Evolutionary conservation across 2,113 vertebrate genomes (phyloP).

Genomic region (Rattus norvegicus): DNA sequence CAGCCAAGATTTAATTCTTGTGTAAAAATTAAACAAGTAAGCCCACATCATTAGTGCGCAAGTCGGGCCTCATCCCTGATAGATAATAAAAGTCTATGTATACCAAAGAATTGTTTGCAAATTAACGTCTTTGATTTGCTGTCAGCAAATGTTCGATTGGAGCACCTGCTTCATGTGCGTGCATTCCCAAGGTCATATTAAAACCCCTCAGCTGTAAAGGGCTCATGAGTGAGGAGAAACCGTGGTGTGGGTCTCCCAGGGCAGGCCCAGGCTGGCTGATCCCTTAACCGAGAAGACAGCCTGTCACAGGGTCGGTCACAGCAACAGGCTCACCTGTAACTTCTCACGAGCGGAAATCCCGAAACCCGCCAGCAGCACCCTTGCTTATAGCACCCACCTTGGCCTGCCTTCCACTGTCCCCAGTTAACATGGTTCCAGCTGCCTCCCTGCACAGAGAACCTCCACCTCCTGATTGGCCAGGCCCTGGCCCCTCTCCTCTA

Average conservation of each 20-base stretch:
- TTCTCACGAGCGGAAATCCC: neutral
- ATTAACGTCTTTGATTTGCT: neutral
- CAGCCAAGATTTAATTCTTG: neutral
- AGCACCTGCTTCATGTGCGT: neutral
- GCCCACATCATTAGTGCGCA: neutral
- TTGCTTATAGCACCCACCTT: neutral
- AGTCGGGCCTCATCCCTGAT: neutral
- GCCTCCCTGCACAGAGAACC: neutral
- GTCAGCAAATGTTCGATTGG: neutral
- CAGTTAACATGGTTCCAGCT: too few species aligned
- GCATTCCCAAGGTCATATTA: neutral
- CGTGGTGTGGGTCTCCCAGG: neutral
- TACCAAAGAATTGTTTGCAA: neutral
- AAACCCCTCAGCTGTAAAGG: neutral
- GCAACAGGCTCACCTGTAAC: neutral
- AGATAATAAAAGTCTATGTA: neutral
- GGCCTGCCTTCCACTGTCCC: neutral
- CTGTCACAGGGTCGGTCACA: slow-evolving; percentile 29
- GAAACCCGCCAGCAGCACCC: neutral
- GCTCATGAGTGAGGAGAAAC: neutral
- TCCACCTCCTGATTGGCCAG: neutral
- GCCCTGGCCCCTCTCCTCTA: neutral
- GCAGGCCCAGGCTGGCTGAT: neutral
- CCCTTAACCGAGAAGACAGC: neutral
- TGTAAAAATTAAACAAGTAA: neutral